phyloP scores from a whole-genome alignment of 2,797 vertebrate genomes.

The Rallus crepitans region DNA sequence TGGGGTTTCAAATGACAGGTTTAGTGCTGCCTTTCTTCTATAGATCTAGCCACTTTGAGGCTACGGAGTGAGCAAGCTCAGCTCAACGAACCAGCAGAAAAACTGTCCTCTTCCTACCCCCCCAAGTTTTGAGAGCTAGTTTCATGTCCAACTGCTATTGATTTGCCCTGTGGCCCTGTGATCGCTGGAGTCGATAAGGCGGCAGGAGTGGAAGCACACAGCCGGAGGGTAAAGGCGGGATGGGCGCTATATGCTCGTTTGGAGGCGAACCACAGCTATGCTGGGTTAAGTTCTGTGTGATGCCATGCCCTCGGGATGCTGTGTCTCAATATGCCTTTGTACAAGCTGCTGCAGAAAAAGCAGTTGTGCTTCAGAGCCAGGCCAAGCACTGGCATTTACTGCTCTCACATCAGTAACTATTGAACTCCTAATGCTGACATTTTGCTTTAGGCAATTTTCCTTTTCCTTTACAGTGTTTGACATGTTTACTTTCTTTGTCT shows the following conservation, averaged over 20 bases:
- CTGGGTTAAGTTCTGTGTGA: not conserved
- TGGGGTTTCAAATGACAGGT: not conserved
- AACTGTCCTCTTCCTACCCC: too few species aligned
- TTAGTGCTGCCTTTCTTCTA: not conserved
- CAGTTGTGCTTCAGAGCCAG: not conserved
- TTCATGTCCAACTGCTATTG: not conserved
- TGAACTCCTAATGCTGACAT: slow-evolving; percentile 3
- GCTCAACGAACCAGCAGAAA: not conserved
- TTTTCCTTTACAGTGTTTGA: slow-evolving; percentile 22
- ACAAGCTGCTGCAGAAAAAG: not conserved
- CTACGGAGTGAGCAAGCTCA: not conserved
- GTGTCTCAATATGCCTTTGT: not conserved
- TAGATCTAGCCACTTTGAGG: not conserved
- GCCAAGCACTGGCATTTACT: slow-evolving; percentile 9
- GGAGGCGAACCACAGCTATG: not conserved
- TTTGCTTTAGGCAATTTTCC: slow-evolving; percentile 22
- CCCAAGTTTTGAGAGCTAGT: not conserved
- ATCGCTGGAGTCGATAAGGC: not conserved
- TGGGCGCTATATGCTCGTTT: not conserved
- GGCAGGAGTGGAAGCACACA: not conserved
- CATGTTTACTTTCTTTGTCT: slow-evolving; percentile 12
- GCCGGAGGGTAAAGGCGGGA: not conserved
- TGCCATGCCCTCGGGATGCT: not conserved
- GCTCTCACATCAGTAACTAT: slow-evolving; percentile 18
- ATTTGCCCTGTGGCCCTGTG: slow-evolving; percentile 37